A percentile compares a stretch with the other conserved stretches of the same genome.
These are phyloP conservation scores for Cylas formicarius DNA, from an alignment of 1,140 invertebrate genomes.

Conservation along the genomic window DNA sequence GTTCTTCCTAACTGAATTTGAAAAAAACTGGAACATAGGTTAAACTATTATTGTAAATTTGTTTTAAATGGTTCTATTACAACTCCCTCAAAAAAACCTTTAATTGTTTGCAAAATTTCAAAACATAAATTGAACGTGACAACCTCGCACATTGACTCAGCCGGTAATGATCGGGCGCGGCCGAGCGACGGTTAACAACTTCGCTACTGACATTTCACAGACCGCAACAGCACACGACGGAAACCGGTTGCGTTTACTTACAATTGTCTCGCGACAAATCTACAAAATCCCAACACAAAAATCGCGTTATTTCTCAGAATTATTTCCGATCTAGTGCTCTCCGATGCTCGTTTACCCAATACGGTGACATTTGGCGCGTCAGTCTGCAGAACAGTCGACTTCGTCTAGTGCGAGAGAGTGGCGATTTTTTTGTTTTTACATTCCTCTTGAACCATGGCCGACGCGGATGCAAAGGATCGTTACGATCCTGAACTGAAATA, in stretches of 20 bases:
- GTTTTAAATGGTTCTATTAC: too few relatives aligned
- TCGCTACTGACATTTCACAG: slow-evolving; percentile 20
- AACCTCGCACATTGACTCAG: slow-evolving; percentile 16
- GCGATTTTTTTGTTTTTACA: slow-evolving; percentile 22
- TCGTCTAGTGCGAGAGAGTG: slow-evolving; percentile 21
- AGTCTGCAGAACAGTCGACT: slow-evolving; percentile 6
- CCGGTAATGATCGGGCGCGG: slow-evolving; percentile 30
- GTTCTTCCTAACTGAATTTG: too few relatives aligned
- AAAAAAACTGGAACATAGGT: too few relatives aligned
- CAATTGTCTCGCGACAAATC: background rate
- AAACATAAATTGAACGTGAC: too few relatives aligned
- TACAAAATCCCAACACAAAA: background rate
- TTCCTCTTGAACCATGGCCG: slow-evolving; percentile 48
- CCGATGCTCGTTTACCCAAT: slow-evolving; percentile 16
- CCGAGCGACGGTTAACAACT: slow-evolving; percentile 18
- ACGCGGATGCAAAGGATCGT: slow-evolving; percentile 69
- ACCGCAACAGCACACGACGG: slow-evolving; percentile 8
- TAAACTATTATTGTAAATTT: too few relatives aligned
- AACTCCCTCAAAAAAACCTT: too few relatives aligned
- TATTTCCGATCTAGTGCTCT: slow-evolving; percentile 10
- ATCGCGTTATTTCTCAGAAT: background rate
- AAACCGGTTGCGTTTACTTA: background rate
- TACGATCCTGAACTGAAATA: slow-evolving; percentile 91
- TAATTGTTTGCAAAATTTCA: too few relatives aligned
- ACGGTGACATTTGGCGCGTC: slow-evolving; percentile 13